Base-by-base conservation (phyloP, 2,888 invertebrate genomes). In the Herminia tarsipennalis region DNA sequence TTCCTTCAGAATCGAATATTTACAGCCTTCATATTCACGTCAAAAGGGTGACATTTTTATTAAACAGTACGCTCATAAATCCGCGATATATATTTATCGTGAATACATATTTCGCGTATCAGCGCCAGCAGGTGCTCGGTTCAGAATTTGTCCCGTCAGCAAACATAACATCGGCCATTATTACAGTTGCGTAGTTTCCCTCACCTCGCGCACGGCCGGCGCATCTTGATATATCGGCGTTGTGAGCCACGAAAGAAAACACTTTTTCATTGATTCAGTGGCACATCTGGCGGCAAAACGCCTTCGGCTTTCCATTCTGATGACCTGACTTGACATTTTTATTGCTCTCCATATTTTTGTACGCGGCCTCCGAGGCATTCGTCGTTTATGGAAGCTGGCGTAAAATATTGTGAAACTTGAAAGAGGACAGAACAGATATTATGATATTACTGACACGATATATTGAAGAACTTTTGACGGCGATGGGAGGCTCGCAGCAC, bases 271-370 rank as follows among this genome's bases (percentile, higher is more conserved):
- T 88, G 90, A 89, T 88, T 88, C 88, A 83, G 83, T 79, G 86
- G 71, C 90, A 84, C 91, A 90, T 88, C 91, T 89, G 90, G 90
- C 86, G 86, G 84, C 83, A 82, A 86, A 88, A 88, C 83, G 90
- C 89, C 83, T 79, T 83, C 79, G 82, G 89, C 86, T 86, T 88
- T 87, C 83, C 83, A 83, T 86, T 86, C 86, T 90, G 90, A 91
- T 90, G 91, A 90, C 91, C 89, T 89, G 88, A 90, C 89, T 88
- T 90, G 91, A 89, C 89, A 90, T 89, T 89, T 90, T 91, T 91
- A 90, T 90, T 88, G 86, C 88, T 71, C 69, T 75, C 87, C 83
- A 91, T 90, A 90, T 88, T 88, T 88, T 73, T 79, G 76, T 72
- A 48, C 48, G 55, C 70, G 82, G 83, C 88, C 89, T 88, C 88